These are phyloP conservation scores for Planococcus citri DNA, from an alignment of 1,140 invertebrate species.

Conservation along the genomic window DNA sequence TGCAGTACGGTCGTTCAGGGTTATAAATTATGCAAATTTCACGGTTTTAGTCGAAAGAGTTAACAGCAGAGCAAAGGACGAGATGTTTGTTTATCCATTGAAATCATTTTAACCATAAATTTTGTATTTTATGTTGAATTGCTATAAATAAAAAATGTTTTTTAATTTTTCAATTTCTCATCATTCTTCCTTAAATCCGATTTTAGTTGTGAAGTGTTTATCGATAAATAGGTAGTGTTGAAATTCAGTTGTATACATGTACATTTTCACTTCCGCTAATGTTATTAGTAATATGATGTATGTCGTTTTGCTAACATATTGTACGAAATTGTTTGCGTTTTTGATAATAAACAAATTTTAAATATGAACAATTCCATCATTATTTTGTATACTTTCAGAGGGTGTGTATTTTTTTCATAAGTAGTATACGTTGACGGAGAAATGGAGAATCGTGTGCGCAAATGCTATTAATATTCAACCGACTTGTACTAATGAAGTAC, in stretches of 20 bases:
- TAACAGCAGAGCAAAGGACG: not conserved
- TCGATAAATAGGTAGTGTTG: not conserved
- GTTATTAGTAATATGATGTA: not conserved
- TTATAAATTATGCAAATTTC: not conserved
- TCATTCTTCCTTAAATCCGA: not conserved
- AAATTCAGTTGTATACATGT: constrained; percentile 3
- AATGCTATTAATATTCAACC: too few species aligned
- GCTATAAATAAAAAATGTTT: not conserved
- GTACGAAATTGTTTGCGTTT: constrained; percentile 6
- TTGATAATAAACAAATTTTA: not conserved
- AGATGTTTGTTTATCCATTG: not conserved
- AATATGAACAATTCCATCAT: not conserved
- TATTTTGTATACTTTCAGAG: too few species aligned
- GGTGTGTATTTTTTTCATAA: too few species aligned
- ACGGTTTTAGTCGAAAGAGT: not conserved
- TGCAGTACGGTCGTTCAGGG: not conserved
- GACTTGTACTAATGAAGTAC: too few species aligned
- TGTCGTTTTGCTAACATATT: not conserved
- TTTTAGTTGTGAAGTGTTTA: not conserved
- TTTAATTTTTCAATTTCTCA: not conserved
- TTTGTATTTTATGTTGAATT: not conserved
- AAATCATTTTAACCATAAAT: not conserved
- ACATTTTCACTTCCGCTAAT: not conserved
- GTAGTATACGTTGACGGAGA: too few species aligned
- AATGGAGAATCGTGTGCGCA: too few species aligned